phyloP scores from a whole-genome alignment of 2,113 vertebrate species.

The Carlito syrichta region DNA sequence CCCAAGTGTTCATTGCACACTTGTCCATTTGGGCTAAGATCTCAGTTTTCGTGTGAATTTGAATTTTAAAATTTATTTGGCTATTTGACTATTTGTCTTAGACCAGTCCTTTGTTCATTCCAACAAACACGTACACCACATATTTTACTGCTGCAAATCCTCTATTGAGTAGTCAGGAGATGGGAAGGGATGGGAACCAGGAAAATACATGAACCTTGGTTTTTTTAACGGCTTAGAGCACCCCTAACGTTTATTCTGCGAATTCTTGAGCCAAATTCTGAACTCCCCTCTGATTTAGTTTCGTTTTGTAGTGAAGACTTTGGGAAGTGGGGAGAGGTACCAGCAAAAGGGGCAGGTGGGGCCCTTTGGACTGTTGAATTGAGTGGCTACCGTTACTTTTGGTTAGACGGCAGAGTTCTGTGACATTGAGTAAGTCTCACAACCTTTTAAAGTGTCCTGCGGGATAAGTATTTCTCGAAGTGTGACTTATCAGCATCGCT shows the following conservation, averaged over 20 bases:
- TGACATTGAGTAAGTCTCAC: not conserved
- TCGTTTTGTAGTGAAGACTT: not conserved
- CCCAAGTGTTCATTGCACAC: not conserved
- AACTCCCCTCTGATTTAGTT: not conserved
- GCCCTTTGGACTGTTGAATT: not conserved
- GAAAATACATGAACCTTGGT: not conserved
- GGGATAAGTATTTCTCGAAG: not conserved
- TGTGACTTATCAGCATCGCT: not conserved
- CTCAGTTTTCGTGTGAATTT: not conserved
- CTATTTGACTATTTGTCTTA: not conserved
- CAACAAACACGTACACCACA: not conserved
- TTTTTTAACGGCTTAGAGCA: not conserved
- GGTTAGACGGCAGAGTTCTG: not conserved
- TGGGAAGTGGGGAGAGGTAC: not conserved
- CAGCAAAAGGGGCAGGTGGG: too few relatives aligned
- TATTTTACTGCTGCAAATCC: not conserved
- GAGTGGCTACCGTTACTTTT: not conserved
- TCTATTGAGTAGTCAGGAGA: not conserved
- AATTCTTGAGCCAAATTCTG: not conserved
- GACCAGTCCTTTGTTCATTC: not conserved
- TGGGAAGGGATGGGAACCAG: not conserved
- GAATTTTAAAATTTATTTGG: not conserved
- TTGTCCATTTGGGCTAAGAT: not conserved
- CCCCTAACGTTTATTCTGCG: not conserved
- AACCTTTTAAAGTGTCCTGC: not conserved